Conservation (phyloP, 2,888 invertebrate species). For the Chrysolina haemoptera region DNA sequence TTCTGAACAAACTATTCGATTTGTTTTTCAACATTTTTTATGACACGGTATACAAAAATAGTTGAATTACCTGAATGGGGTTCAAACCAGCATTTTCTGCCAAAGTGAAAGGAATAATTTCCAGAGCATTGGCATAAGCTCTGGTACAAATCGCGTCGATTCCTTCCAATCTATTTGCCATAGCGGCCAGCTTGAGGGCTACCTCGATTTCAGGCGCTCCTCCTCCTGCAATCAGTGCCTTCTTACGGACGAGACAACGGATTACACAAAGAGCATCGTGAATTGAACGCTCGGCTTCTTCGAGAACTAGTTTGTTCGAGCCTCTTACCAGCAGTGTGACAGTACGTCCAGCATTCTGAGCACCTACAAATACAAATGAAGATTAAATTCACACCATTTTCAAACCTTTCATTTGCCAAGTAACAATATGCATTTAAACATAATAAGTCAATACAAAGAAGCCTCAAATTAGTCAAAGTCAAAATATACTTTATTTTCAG, state of each 20-base stretch:
- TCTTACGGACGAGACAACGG: slow-evolving; percentile 95
- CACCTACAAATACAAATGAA: slow-evolving; percentile 63
- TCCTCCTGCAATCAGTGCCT: slow-evolving; percentile 94
- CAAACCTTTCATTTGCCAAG: too few relatives aligned
- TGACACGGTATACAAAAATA: too few relatives aligned
- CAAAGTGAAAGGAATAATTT: slow-evolving; percentile 92
- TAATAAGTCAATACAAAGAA: too few relatives aligned
- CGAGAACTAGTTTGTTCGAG: slow-evolving; percentile 86
- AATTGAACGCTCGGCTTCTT: slow-evolving; percentile 85
- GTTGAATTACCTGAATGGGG: slow-evolving; percentile 65
- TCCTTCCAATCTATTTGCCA: slow-evolving; percentile 88
- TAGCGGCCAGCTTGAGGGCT: slow-evolving; percentile 85
- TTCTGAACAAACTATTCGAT: too few relatives aligned
- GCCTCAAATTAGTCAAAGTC: not conserved
- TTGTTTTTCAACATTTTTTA: too few relatives aligned
- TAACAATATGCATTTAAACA: too few relatives aligned
- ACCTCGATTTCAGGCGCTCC: slow-evolving; percentile 98
- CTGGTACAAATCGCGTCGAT: slow-evolving; percentile 96
- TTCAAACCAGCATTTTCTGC: slow-evolving; percentile 85
- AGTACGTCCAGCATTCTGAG: slow-evolving; percentile 89
- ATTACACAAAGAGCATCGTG: slow-evolving; percentile 93
- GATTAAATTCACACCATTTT: not conserved
- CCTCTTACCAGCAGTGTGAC: slow-evolving; percentile 94
- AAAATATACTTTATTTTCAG: too few relatives aligned
- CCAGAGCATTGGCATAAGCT: slow-evolving; percentile 96